Base-by-base conservation (phyloP, 2,888 invertebrate species). In the Tetrapedia diversipes region DNA sequence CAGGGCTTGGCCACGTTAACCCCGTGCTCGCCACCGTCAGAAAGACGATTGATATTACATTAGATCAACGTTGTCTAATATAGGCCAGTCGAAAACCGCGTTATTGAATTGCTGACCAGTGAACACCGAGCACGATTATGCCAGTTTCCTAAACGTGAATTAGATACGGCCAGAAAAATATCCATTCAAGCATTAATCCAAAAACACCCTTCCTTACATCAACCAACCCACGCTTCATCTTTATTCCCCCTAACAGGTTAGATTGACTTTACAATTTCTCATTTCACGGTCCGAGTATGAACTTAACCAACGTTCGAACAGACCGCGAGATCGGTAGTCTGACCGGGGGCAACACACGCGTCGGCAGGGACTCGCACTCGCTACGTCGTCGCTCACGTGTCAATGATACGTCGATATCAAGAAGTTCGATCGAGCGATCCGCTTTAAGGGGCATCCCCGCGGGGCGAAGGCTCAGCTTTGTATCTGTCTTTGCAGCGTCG, bases 1-100 rank as follows among this genome's bases (percentile, higher is more conserved):
- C 89, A 88, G 85, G 83, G 86, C 83, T 86, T 86, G 83, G 82
- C 87, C 82, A 75, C 86, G 88, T 86, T 87, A 89, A 87, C 86
- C 84, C 83, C 64, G 76, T 71, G 77, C 79, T 68, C 67, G 60
- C 81, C 76, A 69, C 72, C 77, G 83, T 66, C 80, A 77, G 86
- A 86, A 86, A 86, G 86, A 86, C 86, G 85, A 86, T 83, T 86
- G 86, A 85, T 86, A 86, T 86, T 86, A 81, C 86, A 82, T 86
- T 83, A 85, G 83, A 85, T 77, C 79, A 64, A 63, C 77, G 61
- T 77, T 78, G 82, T 81, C 79, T 82, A 85, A 86, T 80, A 79
- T 78, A 80, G 76, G 80, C 75, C 71, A 82, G 73, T 73, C 73
- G 79, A 76, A 78, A 69, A 76, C 64, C 80, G 39, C 76, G 69